These are phyloP conservation scores for Coryphaenoides rupestris DNA, from an alignment of 2,113 vertebrate genomes.

Conservation along the genomic window DNA sequence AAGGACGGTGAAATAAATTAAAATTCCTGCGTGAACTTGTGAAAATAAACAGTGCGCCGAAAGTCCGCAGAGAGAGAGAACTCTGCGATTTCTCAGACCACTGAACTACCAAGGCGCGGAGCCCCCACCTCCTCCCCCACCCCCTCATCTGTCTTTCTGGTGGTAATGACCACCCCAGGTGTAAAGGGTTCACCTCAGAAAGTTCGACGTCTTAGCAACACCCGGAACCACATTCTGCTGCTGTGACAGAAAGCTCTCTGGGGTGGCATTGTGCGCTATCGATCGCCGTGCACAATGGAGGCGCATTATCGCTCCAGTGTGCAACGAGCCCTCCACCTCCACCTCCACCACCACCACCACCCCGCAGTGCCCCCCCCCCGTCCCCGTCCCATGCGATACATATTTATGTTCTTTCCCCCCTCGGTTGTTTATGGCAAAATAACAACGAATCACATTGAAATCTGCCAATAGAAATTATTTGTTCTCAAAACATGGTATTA, in stretches of 20 bases:
- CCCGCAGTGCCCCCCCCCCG: too few relatives aligned
- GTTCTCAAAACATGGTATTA: slow-evolving; percentile 38
- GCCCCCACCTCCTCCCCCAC: slow-evolving; percentile 27
- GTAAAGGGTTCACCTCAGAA: slow-evolving; percentile 79
- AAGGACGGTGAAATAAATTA: slow-evolving; percentile 85
- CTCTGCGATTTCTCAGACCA: slow-evolving; percentile 87
- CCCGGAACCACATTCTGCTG: neutral
- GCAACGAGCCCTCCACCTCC: too few relatives aligned
- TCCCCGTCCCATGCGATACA: slow-evolving; percentile 25
- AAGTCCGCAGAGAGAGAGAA: slow-evolving; percentile 81
- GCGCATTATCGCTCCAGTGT: too few relatives aligned
- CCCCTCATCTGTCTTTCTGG: neutral
- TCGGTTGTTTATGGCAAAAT: slow-evolving; percentile 41
- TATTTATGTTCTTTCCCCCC: slow-evolving; percentile 38
- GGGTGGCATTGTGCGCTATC: too few relatives aligned
- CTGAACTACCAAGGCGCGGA: slow-evolving; percentile 58
- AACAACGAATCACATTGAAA: slow-evolving; percentile 37
- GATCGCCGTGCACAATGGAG: too few relatives aligned
- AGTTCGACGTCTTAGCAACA: slow-evolving; percentile 21
- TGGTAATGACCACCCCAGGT: slow-evolving; percentile 72
- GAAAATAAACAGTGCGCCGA: slow-evolving; percentile 98
- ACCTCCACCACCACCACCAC: too few relatives aligned
- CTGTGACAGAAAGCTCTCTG: too few relatives aligned
- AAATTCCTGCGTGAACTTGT: slow-evolving; percentile 95
- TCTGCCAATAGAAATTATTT: slow-evolving; percentile 48